Evolutionary conservation across 2,888 invertebrate genomes (phyloP), one percentile per base, ranked within the genome.

Genomic region (Andrena fulva): DNA sequence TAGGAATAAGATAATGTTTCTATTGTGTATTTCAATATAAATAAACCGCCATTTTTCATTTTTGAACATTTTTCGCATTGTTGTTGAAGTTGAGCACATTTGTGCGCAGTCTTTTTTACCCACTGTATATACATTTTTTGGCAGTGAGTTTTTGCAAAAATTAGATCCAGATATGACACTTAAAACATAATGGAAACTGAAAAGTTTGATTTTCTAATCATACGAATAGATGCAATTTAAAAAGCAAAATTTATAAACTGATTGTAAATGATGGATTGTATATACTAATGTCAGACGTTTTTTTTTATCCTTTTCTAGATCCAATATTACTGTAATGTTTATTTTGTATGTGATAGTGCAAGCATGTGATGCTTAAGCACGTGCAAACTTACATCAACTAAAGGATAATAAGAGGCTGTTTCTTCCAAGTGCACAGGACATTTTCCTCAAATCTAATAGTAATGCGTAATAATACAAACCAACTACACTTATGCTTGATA

Each of bases 401-500:
- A 78, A 82, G 64, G 72, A 82, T 84, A 66, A 73, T 85, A 90
- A 93, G 93, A 93, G 93, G 93, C 92, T 93, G 93, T 93, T 93
- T 92, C 93, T 92, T 92, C 88, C 90, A 88, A 90, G 90, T 91
- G 90, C 85, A 90, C 84, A 77, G 79, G 73, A 82, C 80, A 77
- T 33, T 78, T 35, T 81, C 72, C 75, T 66, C 60, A 66, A 68
- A 86, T 77, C 75, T 82, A 85, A 84, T 77, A 82, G 71, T 70
- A 82, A 81, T 59, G 88, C 76, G 71, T 77, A 72, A 60, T 68
- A 72, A 60, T 50, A 74, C 48, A 62, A 80, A 88, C 54, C 87
- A 83, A 85, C 87, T 88, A 81, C 85, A 77, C 84, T 86, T 95
- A 95, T 95, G 95, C 87, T 80, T 77, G 54, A 77, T 50, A 82